Evolutionary conservation across 2,797 vertebrate species (phyloP).

Genomic region (Chromis chromis): DNA sequence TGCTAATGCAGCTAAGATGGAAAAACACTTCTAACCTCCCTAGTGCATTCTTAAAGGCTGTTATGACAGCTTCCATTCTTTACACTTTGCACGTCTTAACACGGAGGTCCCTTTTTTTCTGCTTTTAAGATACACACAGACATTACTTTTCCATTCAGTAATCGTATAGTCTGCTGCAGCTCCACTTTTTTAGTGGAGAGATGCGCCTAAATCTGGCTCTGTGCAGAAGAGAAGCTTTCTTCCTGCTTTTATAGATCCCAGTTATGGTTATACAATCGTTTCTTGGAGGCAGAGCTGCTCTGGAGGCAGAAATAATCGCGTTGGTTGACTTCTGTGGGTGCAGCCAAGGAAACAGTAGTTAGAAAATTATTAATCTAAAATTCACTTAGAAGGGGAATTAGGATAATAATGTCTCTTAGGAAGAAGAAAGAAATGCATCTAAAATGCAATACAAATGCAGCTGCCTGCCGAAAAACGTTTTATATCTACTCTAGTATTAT

Average conservation of each 20-base stretch:
- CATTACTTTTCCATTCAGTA: slow-evolving; percentile 57
- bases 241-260: slow-evolving; percentile 28
- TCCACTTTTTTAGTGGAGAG: slow-evolving; percentile 17
- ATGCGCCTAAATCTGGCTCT: slow-evolving; percentile 32
- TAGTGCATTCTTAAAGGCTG: slow-evolving; percentile 34
- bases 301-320: slow-evolving; percentile 33
- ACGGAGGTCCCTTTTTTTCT: slow-evolving; percentile 39
- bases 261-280: slow-evolving; percentile 29
- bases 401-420: neutral
- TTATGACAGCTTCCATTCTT: slow-evolving; percentile 65
- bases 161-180: slow-evolving; percentile 34
- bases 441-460: too few relatives aligned
- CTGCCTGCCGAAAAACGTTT: neutral
- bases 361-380: neutral
- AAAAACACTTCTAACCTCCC: slow-evolving; percentile 50
- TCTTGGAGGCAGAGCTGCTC: slow-evolving; percentile 31
- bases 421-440: slow-evolving; percentile 8
- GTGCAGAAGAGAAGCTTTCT: slow-evolving; percentile 3
- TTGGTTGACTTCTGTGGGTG: slow-evolving; percentile 3
- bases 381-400: neutral
- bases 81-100: slow-evolving; percentile 59
- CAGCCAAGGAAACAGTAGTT: slow-evolving; percentile 9
- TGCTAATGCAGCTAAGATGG: slow-evolving; percentile 44
- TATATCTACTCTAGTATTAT: neutral
- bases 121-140: slow-evolving; percentile 56